These are phyloP conservation scores for Poeciliopsis paucimaculata DNA, from an alignment of 2,797 vertebrate species.

Conservation along the genomic window DNA sequence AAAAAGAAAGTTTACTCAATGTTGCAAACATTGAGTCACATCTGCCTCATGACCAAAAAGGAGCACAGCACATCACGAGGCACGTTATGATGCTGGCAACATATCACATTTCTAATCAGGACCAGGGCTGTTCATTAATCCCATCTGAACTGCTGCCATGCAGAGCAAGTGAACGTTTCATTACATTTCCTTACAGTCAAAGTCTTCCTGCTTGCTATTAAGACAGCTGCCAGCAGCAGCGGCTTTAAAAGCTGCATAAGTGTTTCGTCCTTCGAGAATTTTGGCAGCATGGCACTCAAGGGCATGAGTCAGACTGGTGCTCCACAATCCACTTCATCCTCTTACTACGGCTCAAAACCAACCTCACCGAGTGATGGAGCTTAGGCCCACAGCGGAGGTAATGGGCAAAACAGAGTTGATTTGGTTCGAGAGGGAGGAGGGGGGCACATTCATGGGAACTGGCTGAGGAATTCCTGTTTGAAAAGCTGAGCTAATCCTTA, in stretches of 20 bases:
- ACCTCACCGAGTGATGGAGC: conserved; percentile 58
- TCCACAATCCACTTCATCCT: conserved; percentile 77
- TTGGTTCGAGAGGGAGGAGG: conserved; percentile 48
- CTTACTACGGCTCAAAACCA: conserved; percentile 68
- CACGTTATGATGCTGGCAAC: neutral
- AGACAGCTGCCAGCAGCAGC: conserved; percentile 30
- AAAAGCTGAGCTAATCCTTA: conserved; percentile 80
- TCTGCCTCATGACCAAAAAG: conserved; percentile 15
- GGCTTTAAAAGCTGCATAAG: conserved; percentile 43
- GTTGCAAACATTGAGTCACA: conserved; percentile 7
- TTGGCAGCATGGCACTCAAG: conserved; percentile 62
- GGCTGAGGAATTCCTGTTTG: conserved; percentile 70
- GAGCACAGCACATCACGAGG: conserved; percentile 2
- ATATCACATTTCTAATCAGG: conserved; percentile 17
- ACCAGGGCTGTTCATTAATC: conserved; percentile 18
- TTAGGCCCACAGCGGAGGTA: conserved; percentile 55
- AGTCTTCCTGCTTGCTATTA: conserved; percentile 20
- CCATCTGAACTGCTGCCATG: conserved; percentile 10
- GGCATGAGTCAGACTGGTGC: conserved; percentile 74
- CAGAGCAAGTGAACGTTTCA: conserved; percentile 29
- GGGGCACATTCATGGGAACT: conserved; percentile 68
- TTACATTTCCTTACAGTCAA: conserved; percentile 12
- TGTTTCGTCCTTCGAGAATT: conserved; percentile 55
- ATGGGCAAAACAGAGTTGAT: conserved; percentile 65
- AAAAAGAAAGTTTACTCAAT: conserved; percentile 10